Percentiles rank a stretch among this genome's conserved stretches.
These are phyloP conservation scores for Drosophila picticornis DNA, from an alignment of 2,888 invertebrate species.

Conservation along the genomic window DNA sequence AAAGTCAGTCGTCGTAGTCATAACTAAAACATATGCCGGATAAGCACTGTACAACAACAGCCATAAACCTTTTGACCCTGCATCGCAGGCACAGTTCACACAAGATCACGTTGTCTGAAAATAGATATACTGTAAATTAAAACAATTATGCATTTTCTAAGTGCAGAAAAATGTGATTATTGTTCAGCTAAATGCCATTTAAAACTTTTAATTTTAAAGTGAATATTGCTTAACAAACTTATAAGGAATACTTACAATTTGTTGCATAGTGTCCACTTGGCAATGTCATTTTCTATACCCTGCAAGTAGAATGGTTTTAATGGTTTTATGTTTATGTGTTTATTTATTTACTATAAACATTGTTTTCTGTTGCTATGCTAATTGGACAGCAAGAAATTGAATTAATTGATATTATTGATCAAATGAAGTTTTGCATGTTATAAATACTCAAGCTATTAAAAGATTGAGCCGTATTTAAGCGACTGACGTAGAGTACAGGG, in stretches of 20 bases:
- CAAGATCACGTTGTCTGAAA: neutral
- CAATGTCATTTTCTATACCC: neutral
- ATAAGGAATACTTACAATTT: neutral
- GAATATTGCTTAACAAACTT: neutral
- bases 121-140: neutral
- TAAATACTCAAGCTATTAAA: neutral
- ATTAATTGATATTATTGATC: neutral
- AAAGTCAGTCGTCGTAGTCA: conserved; percentile 38
- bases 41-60: conserved; percentile 32
- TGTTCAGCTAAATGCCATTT: neutral
- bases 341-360: neutral
- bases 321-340: neutral
- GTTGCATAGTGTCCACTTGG: neutral
- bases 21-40: conserved; percentile 51
- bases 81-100: neutral
- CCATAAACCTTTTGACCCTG: conserved; percentile 3
- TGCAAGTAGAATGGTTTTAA: neutral
- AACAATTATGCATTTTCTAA: neutral
- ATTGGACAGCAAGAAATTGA: neutral
- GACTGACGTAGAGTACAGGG: neutral
- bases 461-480: neutral
- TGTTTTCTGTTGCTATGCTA: neutral
- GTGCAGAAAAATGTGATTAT: neutral
- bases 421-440: neutral
- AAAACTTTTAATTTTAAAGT: neutral